Evolutionary conservation across 1,140 invertebrate genomes (phyloP), one percentile per base, ranked within the genome.

Genomic region (Drosophila miranda): DNA sequence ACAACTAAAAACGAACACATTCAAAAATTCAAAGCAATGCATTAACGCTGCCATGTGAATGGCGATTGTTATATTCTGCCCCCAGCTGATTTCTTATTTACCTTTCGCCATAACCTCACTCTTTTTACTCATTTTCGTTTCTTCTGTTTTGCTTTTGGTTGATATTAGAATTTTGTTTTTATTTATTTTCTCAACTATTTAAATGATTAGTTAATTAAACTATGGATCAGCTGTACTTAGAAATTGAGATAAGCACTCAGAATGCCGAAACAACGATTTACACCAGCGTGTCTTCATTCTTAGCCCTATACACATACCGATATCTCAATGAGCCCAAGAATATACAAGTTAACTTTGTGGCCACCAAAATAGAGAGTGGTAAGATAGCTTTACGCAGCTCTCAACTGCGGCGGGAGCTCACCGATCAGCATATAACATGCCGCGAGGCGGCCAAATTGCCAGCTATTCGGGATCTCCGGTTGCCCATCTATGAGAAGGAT

Each of bases 401-500:
- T 0, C 76, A 89, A 14, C 50, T 78, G 21, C 57, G 52, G 1
- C 71, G 61, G 2, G 83, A 90, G 42, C 64, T 90, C 2, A 89
- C 82, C 1, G 89, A 90, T 5, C 59, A 86, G 30, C 73, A 79
- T 28, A 89, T 90, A n/a, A 82, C 77, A 6, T 76, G 77, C 34
- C 74, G 84, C 6, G 80, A 89, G 11, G 83, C 79, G 0, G 78
- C 82, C 9, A 64, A 57, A 0, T 21, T 81, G 14, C 61, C 81
- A 2, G 76, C 89, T 2, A 74, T 90, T 2, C 52, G 50, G 6
- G 89, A 90, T 64, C 61, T 90, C 0, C 74, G 73, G 16, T 34
- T 90, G 16, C 89, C 89, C 6, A 75, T 89, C 6, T 90, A 89
- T 62, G 77, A 93, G 14, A 90, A 94, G 46, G 91, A 92, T 78